These are phyloP conservation scores for Dasyurus viverrinus DNA, from an alignment of 2,113 vertebrate species.

Conservation along the genomic window DNA sequence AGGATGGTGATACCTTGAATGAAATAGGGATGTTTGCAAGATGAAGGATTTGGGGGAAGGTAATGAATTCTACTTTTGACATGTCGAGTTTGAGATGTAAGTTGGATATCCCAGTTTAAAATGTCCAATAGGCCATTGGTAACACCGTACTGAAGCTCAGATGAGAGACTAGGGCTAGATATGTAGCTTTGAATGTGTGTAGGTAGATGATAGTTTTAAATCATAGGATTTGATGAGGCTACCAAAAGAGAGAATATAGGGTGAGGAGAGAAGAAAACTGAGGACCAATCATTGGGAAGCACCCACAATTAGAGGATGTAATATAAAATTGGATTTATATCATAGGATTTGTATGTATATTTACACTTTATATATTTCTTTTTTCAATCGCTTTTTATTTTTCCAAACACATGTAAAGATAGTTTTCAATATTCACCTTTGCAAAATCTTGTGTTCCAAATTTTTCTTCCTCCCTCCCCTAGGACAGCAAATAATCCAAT, in stretches of 20 bases:
- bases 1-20: not conserved
- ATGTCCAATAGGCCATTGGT: not conserved
- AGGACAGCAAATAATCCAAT: no score
- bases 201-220: not conserved
- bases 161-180: not conserved
- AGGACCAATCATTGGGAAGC: not conserved
- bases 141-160: not conserved
- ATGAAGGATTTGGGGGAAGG: not conserved
- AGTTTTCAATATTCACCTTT: no score
- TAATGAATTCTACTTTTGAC: not conserved
- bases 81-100: not conserved
- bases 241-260: not conserved
- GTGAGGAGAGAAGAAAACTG: not conserved
- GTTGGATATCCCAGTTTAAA: not conserved
- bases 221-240: not conserved
- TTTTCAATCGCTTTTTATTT: no score
- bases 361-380: no score
- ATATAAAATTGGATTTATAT: not conserved
- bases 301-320: not conserved
- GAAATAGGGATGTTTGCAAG: not conserved
- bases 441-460: no score
- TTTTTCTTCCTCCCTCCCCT: no score
- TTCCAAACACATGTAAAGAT: no score
- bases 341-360: not conserved
- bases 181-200: not conserved